Evolutionary conservation across 1,140 invertebrate species (phyloP).

Genomic region (Drosophila navojoa): DNA sequence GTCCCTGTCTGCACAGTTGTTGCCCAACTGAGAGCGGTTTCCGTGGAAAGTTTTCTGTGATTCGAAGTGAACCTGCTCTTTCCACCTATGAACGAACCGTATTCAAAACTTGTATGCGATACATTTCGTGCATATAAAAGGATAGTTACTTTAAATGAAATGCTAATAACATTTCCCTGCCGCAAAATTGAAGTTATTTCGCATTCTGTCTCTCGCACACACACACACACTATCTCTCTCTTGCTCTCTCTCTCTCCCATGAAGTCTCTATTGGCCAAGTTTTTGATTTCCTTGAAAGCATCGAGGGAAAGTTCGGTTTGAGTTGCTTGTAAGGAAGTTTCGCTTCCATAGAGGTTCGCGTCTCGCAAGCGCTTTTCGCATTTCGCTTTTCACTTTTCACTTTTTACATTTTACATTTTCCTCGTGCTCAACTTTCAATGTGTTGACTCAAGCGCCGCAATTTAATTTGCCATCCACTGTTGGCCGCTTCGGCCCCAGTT

Average conservation of each 20-base stretch:
- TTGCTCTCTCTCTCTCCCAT: background rate
- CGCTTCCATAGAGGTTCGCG: constrained; percentile 6
- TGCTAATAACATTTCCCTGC: constrained; percentile 20
- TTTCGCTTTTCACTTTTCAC: constrained; percentile 7
- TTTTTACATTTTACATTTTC: background rate
- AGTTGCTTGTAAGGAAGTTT: constrained; percentile 7
- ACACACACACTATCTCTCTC: background rate
- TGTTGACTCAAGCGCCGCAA: constrained; percentile 53
- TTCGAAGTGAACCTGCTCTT: constrained; percentile 9
- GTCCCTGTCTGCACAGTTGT: too few species aligned
- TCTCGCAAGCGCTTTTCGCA: constrained; percentile 14
- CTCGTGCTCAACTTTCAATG: constrained; percentile 19
- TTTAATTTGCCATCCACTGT: constrained; percentile 61
- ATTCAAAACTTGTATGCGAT: constrained; percentile 13
- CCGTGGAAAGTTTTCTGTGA: background rate
- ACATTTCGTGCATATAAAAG: constrained; percentile 1
- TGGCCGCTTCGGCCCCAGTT: constrained; percentile 25
- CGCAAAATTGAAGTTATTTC: constrained; percentile 4
- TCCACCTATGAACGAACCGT: constrained; percentile 1
- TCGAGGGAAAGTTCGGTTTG: constrained; percentile 15
- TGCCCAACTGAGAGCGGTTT: background rate
- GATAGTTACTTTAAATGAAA: constrained; percentile 4
- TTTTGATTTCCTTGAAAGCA: constrained; percentile 33
- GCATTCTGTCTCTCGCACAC: background rate
- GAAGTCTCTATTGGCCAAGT: constrained; percentile 5